These are phyloP conservation scores for Oplegnathus fasciatus DNA, from an alignment of 2,113 vertebrate species.

Conservation along the genomic window DNA sequence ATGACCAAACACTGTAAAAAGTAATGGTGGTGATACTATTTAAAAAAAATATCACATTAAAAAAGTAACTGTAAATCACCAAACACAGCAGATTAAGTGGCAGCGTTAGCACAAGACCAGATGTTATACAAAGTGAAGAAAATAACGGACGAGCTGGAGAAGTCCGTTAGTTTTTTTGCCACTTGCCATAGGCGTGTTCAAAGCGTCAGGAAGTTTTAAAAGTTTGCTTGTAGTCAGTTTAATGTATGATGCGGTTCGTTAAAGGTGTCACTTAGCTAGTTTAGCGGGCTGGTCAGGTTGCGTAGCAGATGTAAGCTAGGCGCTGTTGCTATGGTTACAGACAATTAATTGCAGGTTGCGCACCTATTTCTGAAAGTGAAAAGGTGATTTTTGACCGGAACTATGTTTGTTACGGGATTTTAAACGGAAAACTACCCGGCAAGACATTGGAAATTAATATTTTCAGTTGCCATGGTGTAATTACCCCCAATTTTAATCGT, in stretches of 20 bases:
- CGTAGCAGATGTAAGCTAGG: no score
- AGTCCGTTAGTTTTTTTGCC: not conserved
- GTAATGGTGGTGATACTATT: slow-evolving; percentile 54
- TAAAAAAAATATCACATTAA: slow-evolving; percentile 42
- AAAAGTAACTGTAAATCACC: slow-evolving; percentile 25
- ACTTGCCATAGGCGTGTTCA: not conserved
- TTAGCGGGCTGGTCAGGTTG: not conserved
- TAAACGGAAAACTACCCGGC: not conserved
- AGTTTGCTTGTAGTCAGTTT: not conserved
- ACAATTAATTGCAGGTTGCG: not conserved
- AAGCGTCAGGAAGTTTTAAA: not conserved
- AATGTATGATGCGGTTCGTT: not conserved
- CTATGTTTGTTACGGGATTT: not conserved
- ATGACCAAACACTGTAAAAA: slow-evolving; percentile 72
- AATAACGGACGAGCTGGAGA: not conserved
- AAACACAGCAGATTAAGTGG: slow-evolving; percentile 4
- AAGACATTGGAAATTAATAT: not conserved
- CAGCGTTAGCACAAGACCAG: not conserved
- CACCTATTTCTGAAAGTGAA: not conserved
- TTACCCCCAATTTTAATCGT: not conserved
- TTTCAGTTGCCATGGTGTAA: not conserved
- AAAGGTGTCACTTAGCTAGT: not conserved
- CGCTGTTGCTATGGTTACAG: slow-evolving; percentile 1
- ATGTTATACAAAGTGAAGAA: not conserved
- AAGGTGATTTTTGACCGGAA: not conserved